Base-by-base conservation (phyloP, 2,888 invertebrate species). In the Acrobasis repandana region DNA sequence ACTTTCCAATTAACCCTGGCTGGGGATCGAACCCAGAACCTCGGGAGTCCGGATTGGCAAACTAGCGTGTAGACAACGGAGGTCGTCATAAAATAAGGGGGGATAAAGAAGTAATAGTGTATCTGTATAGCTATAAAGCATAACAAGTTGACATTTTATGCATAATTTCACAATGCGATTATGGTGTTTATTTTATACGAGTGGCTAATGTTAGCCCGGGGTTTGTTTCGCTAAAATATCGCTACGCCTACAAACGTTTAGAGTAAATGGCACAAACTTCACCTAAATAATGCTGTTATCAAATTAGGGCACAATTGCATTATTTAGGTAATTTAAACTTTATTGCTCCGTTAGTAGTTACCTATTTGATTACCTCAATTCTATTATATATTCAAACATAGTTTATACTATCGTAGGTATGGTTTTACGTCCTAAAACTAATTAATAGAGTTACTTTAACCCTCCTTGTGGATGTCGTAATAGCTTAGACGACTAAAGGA, bases 131-230 rank as follows among this genome's bases (percentile, higher is more conserved):
- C 1, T 9, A n/a, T 52, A 52, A 36, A 34, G 9, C n/a, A 2
- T 36, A 52, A 52, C 20, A 20, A 10, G 11, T 28, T 11, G 9
- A 1, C 5, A 38, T 38, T 38, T 9, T 14, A 9, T 54, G 52
- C 52, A 54, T 36, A 6, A 15, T 54, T 36, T 38, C 15, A n/a
- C 20, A 43, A 43, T 38, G 20, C 51, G 34, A 11, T 54, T 54
- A 54, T 38, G 54, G 54, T 54, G 54, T 54, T 54, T 54, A 54
- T 54, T 38, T 54, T 20, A 54, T 38, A n/a, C 52, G 36, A 36
- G 36, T 52, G 52, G 36, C 16, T 52, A 38, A 54, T 43, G 14
- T 20, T 54, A 36, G 52, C 52, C 52, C 38, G 36, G 36, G 52
- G 52, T 18, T 15, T 8, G 15, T 51, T 51, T 38, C 11, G 38